Evolutionary conservation across 1,140 invertebrate genomes (phyloP).

Genomic region (Drosophila obscura): DNA sequence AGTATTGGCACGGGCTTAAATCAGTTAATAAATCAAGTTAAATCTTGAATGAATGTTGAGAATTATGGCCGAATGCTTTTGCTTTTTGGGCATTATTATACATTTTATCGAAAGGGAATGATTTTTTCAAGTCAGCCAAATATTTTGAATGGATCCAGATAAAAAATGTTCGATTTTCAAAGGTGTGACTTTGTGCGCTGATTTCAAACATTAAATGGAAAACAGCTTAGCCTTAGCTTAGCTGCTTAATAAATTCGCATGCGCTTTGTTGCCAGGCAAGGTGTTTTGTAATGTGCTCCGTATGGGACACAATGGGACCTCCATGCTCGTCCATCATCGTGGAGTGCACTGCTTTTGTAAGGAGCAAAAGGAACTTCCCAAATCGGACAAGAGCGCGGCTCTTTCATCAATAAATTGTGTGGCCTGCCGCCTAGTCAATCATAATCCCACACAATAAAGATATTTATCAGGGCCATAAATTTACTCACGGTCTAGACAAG

Average conservation of each 20-base stretch:
- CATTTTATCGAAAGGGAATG: slow-evolving; percentile 21
- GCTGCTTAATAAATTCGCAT: slow-evolving; percentile 12
- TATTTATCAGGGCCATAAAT: slow-evolving; percentile 64
- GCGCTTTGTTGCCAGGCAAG: slow-evolving; percentile 14
- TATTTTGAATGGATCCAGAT: slow-evolving; percentile 13
- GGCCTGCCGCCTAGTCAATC: slow-evolving; percentile 58
- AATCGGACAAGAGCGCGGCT: slow-evolving; percentile 1
- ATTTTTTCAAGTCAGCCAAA: slow-evolving; percentile 23
- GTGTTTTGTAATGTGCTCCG: slow-evolving; percentile 12
- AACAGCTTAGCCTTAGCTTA: slow-evolving; percentile 30
- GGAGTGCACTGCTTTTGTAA: slow-evolving; percentile 19
- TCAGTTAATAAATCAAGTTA: slow-evolving; percentile 38
- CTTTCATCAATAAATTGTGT: slow-evolving; percentile 50
- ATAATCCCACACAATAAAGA: slow-evolving; percentile 62
- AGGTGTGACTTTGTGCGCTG: not conserved
- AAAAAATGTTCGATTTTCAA: slow-evolving; percentile 16
- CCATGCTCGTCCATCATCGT: slow-evolving; percentile 39
- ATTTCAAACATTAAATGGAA: slow-evolving; percentile 17
- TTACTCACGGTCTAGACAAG: slow-evolving; percentile 61
- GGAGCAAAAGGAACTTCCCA: not conserved
- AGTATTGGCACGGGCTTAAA: slow-evolving; percentile 30
- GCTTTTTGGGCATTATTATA: not conserved
- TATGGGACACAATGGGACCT: slow-evolving; percentile 5
- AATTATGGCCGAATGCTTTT: slow-evolving; percentile 13
- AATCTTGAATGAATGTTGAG: slow-evolving; percentile 21